Conservation (phyloP, 2,113 vertebrate species). For the Albula glossodonta region DNA sequence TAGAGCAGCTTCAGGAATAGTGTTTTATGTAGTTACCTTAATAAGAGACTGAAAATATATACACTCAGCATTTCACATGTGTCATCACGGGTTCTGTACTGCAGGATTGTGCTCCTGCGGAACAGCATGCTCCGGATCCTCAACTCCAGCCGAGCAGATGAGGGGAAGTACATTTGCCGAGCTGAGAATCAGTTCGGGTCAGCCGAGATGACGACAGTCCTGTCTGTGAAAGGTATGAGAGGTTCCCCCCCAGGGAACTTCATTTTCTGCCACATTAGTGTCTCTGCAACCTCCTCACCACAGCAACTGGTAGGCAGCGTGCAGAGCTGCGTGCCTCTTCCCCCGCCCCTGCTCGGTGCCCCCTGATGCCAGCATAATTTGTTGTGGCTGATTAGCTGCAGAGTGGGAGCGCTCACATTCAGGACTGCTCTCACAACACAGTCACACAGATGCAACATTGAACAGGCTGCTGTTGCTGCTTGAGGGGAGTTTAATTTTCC, state of each 20-base stretch:
- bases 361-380: constrained; percentile 39
- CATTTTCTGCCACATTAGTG: constrained; percentile 67
- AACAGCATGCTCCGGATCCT: constrained; percentile 86
- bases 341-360: constrained; percentile 35
- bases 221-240: constrained; percentile 92
- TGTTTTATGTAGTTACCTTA: too few species aligned
- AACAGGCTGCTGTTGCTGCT: too few species aligned
- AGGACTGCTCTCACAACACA: constrained; percentile 60
- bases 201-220: constrained; percentile 81
- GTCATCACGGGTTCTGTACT: constrained; percentile 41
- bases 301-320: constrained; percentile 56
- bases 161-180: constrained; percentile 85
- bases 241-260: constrained; percentile 52
- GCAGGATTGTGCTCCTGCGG: constrained; percentile 86
- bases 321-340: constrained; percentile 48
- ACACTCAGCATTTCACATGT: too few species aligned
- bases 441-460: neutral
- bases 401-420: constrained; percentile 56
- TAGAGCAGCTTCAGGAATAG: too few species aligned
- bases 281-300: constrained; percentile 32
- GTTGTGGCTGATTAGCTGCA: constrained; percentile 57
- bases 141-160: constrained; percentile 87
- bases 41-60: too few species aligned
- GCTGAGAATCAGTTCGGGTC: constrained; percentile 90
- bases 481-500: too few species aligned